Percentiles rank a stretch among this genome's conserved stretches.
Conservation (phyloP, 2,797 vertebrate species). For the Centropyge bicolor region DNA sequence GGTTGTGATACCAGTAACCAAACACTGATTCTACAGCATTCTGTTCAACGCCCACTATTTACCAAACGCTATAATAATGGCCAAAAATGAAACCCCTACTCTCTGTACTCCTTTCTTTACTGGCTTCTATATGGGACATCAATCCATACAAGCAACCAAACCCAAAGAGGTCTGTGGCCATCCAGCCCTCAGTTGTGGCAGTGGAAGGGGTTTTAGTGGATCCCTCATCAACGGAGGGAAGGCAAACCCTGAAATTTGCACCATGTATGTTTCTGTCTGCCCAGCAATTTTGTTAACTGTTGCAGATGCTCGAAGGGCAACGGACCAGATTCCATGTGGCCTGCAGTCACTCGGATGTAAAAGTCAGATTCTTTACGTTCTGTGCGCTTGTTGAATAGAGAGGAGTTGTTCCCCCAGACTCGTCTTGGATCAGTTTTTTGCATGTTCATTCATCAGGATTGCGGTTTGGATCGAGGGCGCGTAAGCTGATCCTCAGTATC, state of each 20-base stretch:
- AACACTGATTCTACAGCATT: slow-evolving; percentile 34
- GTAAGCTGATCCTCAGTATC: slow-evolving; percentile 37
- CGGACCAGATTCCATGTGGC: slow-evolving; percentile 38
- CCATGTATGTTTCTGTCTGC: slow-evolving; percentile 62
- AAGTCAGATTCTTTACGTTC: slow-evolving; percentile 36
- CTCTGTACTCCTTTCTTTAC: slow-evolving; percentile 35
- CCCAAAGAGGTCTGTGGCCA: slow-evolving; percentile 56
- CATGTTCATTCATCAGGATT: slow-evolving; percentile 52
- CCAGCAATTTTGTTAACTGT: slow-evolving; percentile 64
- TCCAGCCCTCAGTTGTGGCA: slow-evolving; percentile 72
- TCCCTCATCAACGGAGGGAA: slow-evolving; percentile 41
- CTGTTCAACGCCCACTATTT: slow-evolving; percentile 43
- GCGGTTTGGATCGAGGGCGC: slow-evolving; percentile 20
- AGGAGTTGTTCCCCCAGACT: slow-evolving; percentile 8
- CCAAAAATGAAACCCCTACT: slow-evolving; percentile 44
- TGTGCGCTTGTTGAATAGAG: slow-evolving; percentile 27
- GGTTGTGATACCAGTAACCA: slow-evolving; percentile 44
- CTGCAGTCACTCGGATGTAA: slow-evolving; percentile 12
- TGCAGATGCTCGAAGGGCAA: slow-evolving; percentile 62
- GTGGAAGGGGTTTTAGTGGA: slow-evolving; percentile 49
- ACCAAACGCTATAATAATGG: slow-evolving; percentile 65
- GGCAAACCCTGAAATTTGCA: slow-evolving; percentile 74
- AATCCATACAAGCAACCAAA: slow-evolving; percentile 56
- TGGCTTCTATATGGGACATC: slow-evolving; percentile 64
- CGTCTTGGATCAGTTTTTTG: slow-evolving; percentile 34